Percentiles rank a stretch among this genome's conserved stretches.
Conservation (phyloP, 1,140 invertebrate species). For the Brachystomella parvula region DNA sequence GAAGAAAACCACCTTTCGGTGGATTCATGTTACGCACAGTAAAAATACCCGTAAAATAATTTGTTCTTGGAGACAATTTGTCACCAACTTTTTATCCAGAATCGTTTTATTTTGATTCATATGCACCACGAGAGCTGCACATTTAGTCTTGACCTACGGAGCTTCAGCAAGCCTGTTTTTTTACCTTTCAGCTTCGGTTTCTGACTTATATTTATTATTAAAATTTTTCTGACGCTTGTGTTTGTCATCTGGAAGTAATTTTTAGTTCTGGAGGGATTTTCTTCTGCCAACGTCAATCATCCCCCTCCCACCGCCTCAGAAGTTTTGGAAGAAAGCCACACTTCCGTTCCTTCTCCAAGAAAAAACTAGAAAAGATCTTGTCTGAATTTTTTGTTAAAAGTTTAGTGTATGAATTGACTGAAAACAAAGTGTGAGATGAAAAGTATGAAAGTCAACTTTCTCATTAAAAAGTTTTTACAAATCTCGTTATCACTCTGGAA, state of each 20-base stretch:
- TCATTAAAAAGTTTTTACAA: not conserved
- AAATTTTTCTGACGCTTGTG: not conserved
- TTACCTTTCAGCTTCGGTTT: not conserved
- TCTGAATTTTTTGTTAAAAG: not conserved
- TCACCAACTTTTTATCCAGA: too few species aligned
- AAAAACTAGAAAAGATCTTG: not conserved
- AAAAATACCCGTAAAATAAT: too few species aligned
- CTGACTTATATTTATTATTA: too few species aligned
- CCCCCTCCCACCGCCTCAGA: not conserved
- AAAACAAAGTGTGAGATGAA: not conserved
- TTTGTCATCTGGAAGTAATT: not conserved
- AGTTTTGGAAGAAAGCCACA: not conserved
- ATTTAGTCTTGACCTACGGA: too few species aligned
- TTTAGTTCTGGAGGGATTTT: not conserved
- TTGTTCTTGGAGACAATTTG: too few species aligned
- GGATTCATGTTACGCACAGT: too few species aligned
- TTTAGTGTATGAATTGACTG: not conserved
- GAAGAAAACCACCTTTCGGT: too few species aligned
- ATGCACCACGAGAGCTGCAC: too few species aligned
- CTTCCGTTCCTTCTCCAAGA: not conserved
- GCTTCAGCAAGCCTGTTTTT: too few species aligned
- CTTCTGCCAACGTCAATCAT: not conserved
- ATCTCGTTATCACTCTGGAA: constrained; percentile 3
- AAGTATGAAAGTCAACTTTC: not conserved
- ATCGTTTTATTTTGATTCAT: too few species aligned